Evolutionary conservation across 2,888 invertebrate species (phyloP).

Genomic region (Vesta saturnalis): DNA sequence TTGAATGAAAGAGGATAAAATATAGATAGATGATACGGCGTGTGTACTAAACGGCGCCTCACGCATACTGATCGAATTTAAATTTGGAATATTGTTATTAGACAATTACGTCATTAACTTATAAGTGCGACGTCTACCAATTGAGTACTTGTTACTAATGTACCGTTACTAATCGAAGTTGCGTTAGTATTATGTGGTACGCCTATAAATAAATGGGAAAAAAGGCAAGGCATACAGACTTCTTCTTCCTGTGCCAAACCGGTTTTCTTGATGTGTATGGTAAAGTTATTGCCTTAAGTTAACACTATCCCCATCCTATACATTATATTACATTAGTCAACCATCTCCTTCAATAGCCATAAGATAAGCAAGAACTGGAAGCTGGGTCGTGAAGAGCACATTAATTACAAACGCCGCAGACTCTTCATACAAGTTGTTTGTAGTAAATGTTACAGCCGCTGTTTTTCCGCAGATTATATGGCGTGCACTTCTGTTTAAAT

Average conservation of each 20-base stretch:
- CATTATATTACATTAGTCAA: conserved; percentile 18
- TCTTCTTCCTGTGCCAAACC: conserved; percentile 43
- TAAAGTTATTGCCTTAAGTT: conserved; percentile 22
- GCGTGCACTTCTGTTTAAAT: conserved; percentile 19
- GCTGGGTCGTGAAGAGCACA: conserved; percentile 37
- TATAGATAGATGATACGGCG: conserved; percentile 12
- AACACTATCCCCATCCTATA: conserved; percentile 21
- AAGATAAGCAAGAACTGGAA: conserved; percentile 32
- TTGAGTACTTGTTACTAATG: conserved; percentile 6
- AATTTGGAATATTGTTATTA: too few species aligned
- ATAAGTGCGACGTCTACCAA: not conserved
- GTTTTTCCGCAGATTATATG: conserved; percentile 14
- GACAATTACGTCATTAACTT: too few species aligned
- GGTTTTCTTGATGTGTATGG: conserved; percentile 36
- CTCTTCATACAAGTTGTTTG: conserved; percentile 21
- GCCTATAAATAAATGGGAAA: conserved; percentile 35
- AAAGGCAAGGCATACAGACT: conserved; percentile 26
- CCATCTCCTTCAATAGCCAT: conserved; percentile 27
- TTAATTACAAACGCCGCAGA: conserved; percentile 40
- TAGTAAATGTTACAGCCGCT: conserved; percentile 18
- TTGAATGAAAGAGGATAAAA: conserved; percentile 12
- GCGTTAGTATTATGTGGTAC: conserved; percentile 13
- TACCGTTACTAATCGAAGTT: conserved; percentile 12
- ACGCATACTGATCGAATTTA: conserved; percentile 11
- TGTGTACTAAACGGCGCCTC: conserved; percentile 16